phyloP scores from a whole-genome alignment of 2,797 vertebrate genomes.

The Sebastolobus alascanus region DNA sequence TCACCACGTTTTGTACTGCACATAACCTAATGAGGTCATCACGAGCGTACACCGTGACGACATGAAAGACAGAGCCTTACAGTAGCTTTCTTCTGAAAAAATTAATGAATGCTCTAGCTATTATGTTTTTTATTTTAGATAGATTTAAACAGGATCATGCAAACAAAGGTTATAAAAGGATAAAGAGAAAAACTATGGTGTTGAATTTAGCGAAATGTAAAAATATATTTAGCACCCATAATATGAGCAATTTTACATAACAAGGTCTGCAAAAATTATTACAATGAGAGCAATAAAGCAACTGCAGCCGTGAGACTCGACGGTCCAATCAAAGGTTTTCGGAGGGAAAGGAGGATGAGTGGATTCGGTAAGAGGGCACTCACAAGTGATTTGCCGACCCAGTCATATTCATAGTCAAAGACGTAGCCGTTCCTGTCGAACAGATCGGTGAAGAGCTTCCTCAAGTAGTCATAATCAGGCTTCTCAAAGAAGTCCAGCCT shows the following conservation, averaged over 20 bases:
- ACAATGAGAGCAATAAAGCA: conserved; percentile 5
- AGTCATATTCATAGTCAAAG: conserved; percentile 99
- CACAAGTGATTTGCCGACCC: conserved; percentile 99
- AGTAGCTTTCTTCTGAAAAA: no score
- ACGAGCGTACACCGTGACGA: no score
- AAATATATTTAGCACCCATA: neutral
- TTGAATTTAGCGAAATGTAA: neutral
- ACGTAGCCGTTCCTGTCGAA: conserved; percentile 95
- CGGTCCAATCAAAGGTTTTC: conserved; percentile 2
- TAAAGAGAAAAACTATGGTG: neutral
- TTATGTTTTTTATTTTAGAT: no score
- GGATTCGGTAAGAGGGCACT: conserved; percentile 67
- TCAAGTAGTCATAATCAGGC: conserved; percentile 96
- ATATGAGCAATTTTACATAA: neutral
- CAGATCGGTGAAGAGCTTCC: conserved; percentile 96
- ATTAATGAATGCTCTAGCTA: no score
- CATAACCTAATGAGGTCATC: no score
- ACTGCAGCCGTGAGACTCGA: neutral
- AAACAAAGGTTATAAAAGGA: neutral
- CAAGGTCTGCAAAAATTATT: neutral
- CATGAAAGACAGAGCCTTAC: no score
- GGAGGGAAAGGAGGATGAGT: neutral
- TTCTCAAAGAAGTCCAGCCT: conserved; percentile 98
- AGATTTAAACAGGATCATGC: no score
- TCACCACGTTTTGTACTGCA: no score